A percentile compares a stretch with the other conserved stretches of the same genome.
These are phyloP conservation scores for Atrina japonica DNA, from an alignment of 2,888 invertebrate genomes.

Conservation along the genomic window DNA sequence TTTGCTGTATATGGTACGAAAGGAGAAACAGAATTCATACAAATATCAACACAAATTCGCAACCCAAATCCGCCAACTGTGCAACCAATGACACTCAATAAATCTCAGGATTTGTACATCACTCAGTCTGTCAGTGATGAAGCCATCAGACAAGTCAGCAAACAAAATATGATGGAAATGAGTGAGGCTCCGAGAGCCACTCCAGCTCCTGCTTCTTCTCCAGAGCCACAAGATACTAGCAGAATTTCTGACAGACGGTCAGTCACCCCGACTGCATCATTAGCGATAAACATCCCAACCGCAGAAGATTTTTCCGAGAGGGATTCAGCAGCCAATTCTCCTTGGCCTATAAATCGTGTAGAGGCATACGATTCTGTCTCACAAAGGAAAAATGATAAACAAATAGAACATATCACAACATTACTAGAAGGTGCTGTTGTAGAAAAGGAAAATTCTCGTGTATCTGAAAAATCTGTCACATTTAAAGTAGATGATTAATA, in stretches of 20 bases:
- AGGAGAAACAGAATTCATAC: constrained; percentile 69
- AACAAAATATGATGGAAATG: constrained; percentile 40
- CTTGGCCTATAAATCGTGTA: constrained; percentile 37
- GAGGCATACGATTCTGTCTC: constrained; percentile 16
- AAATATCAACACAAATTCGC: constrained; percentile 69
- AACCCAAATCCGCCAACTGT: constrained; percentile 50
- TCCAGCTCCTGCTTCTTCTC: constrained; percentile 59
- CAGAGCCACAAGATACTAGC: constrained; percentile 42
- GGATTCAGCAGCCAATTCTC: constrained; percentile 52
- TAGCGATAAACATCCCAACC: constrained; percentile 72
- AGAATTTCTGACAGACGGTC: constrained; percentile 16
- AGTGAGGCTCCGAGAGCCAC: constrained; percentile 42
- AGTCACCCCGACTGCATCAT: constrained; percentile 39
- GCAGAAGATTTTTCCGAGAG: constrained; percentile 67
- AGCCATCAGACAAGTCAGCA: constrained; percentile 42
- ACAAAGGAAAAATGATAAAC: constrained; percentile 48
- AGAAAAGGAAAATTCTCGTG: constrained; percentile 16
- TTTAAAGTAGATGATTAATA: constrained; percentile 29
- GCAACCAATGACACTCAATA: constrained; percentile 26
- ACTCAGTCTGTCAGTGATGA: constrained; percentile 42
- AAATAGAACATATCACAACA: constrained; percentile 66
- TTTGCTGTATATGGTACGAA: constrained; percentile 38
- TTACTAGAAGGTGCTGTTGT: constrained; percentile 50
- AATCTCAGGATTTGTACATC: constrained; percentile 43
- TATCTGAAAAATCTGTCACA: constrained; percentile 34